Percentiles rank a stretch among this genome's conserved stretches.
Conservation (phyloP, 2,113 vertebrate species). For the Petrocephalus zakoni region DNA sequence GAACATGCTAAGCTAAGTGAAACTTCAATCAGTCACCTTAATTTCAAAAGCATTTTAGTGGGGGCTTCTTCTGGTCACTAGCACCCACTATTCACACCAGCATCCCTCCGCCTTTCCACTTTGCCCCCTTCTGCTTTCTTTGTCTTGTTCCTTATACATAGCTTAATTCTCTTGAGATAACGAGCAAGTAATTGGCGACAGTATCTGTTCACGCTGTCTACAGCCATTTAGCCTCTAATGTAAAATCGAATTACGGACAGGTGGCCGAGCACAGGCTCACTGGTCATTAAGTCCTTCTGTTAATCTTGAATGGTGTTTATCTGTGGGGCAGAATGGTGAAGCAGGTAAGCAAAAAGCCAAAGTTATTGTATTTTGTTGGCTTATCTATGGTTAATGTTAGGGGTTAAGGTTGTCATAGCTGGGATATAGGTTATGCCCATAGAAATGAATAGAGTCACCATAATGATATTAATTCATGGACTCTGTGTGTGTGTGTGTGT, state of each 20-base stretch:
- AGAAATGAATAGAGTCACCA: background rate
- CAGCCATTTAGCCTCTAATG: background rate
- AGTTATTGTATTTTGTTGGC: too few relatives aligned
- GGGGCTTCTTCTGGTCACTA: background rate
- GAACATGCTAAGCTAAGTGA: background rate
- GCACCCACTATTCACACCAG: background rate
- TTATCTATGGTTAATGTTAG: too few relatives aligned
- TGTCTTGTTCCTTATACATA: background rate
- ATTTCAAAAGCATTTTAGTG: background rate
- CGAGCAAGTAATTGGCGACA: background rate
- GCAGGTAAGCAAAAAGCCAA: background rate
- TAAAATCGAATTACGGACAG: background rate
- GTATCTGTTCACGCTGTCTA: background rate
- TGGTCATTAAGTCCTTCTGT: background rate
- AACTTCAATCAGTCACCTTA: background rate
- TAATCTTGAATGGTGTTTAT: background rate
- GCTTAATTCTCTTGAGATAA: background rate
- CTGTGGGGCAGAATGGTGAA: background rate
- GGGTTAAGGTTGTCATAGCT: too few relatives aligned
- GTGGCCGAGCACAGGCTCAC: background rate
- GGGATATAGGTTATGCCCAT: background rate
- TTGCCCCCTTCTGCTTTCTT: background rate
- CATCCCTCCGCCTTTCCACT: background rate
- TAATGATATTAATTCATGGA: background rate
- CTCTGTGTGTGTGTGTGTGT: background rate